Percentiles rank a stretch among this genome's conserved stretches.
These are phyloP conservation scores for Pyrochroa serraticornis DNA, from an alignment of 2,888 invertebrate genomes.

Conservation along the genomic window DNA sequence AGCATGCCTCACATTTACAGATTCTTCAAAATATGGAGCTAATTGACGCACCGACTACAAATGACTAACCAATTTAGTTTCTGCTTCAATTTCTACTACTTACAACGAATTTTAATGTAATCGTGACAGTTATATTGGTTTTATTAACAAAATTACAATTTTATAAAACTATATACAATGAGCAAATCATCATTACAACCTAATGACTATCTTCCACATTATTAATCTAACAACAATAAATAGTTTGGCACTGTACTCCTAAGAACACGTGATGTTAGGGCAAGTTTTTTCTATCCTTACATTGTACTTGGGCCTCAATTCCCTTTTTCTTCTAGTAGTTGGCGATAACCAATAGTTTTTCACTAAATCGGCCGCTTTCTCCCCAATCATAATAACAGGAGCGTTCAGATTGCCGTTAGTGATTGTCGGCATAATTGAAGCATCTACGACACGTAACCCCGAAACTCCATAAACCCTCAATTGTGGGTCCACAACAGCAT, in stretches of 20 bases:
- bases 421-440: conserved; percentile 86
- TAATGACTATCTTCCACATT: no score
- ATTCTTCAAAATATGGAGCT: no score
- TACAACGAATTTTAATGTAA: no score
- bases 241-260: conserved; percentile 9
- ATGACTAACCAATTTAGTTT: no score
- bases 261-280: conserved; percentile 13
- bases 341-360: conserved; percentile 60
- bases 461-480: conserved; percentile 72
- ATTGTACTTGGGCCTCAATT: conserved; percentile 36
- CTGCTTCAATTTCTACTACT: not conserved
- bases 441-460: conserved; percentile 83
- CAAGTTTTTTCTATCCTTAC: conserved; percentile 31
- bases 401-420: conserved; percentile 89
- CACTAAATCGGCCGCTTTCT: conserved; percentile 83
- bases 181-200: no score
- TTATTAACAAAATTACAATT: no score
- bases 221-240: not conserved
- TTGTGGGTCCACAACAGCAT: conserved; percentile 82
- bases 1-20: no score
- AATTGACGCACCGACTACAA: no score
- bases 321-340: conserved; percentile 28
- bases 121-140: conserved; percentile 25
- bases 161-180: no score
- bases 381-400: conserved; percentile 86